These are phyloP conservation scores for Meda fulgida DNA, from an alignment of 2,797 vertebrate genomes.

Conservation along the genomic window DNA sequence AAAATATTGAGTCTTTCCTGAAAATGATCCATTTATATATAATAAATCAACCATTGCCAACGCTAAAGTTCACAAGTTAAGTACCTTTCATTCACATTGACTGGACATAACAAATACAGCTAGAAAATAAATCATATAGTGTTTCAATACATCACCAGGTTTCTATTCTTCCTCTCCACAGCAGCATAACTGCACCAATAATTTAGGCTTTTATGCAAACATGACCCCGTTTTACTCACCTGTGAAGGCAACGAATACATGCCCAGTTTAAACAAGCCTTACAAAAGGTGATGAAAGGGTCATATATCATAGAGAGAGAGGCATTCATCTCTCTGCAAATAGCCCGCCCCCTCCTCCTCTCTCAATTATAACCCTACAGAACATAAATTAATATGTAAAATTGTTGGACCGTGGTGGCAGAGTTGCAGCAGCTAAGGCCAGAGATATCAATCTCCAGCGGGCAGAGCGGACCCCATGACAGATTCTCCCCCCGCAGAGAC, in stretches of 20 bases:
- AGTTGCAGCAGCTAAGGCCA: slow-evolving; percentile 59
- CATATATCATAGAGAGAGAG: slow-evolving; percentile 60
- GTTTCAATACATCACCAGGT: neutral
- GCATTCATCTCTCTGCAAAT: slow-evolving; percentile 56
- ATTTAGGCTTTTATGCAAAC: slow-evolving; percentile 65
- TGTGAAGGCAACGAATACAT: slow-evolving; percentile 60
- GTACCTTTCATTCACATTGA: slow-evolving; percentile 4
- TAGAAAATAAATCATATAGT: slow-evolving; percentile 10
- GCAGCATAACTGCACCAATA: slow-evolving; percentile 50
- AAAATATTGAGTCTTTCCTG: neutral
- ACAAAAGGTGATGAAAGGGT: slow-evolving; percentile 62
- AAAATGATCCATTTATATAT: neutral
- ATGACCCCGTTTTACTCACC: slow-evolving; percentile 60
- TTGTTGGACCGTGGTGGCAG: slow-evolving; percentile 55
- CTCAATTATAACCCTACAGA: slow-evolving; percentile 62
- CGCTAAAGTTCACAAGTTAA: neutral
- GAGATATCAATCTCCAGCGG: slow-evolving; percentile 60
- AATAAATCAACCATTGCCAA: neutral
- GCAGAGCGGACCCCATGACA: slow-evolving; percentile 47
- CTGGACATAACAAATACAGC: slow-evolving; percentile 1
- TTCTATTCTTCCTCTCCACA: slow-evolving; percentile 21
- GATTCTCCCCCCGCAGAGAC: slow-evolving; percentile 54
- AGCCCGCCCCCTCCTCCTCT: slow-evolving; percentile 49
- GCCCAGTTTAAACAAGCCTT: slow-evolving; percentile 52
- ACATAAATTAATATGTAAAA: slow-evolving; percentile 69